These are phyloP conservation scores for Galeruca laticollis DNA, from an alignment of 2,888 invertebrate genomes.

Conservation along the genomic window DNA sequence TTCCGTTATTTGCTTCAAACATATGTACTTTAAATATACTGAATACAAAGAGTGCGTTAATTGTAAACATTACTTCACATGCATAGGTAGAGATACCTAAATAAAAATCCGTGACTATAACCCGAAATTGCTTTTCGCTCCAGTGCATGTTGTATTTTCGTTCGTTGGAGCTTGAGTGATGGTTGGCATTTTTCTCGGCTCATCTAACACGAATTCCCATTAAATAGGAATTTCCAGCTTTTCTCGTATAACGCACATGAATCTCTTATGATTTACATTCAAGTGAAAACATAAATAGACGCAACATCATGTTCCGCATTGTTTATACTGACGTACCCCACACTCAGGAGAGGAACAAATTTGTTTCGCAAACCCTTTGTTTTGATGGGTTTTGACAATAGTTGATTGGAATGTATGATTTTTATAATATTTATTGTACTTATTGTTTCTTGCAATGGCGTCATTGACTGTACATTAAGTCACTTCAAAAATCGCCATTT, in stretches of 20 bases:
- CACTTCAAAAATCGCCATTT: no score
- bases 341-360: no score
- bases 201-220: conserved; percentile 54
- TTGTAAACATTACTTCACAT: not conserved
- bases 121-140: conserved; percentile 44
- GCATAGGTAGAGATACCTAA: not conserved
- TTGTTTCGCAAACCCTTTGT: no score
- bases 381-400: no score
- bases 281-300: conserved; percentile 30
- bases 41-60: not conserved
- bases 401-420: no score
- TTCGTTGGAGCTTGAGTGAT: conserved; percentile 46
- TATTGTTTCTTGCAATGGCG: no score
- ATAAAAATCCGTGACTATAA: conserved; percentile 3
- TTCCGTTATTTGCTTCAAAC: no score
- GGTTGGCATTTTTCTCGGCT: conserved; percentile 53
- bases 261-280: conserved; percentile 49
- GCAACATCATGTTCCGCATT: conserved; percentile 28
- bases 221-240: conserved; percentile 45
- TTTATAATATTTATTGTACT: no score
- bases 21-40: not conserved
- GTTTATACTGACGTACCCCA: conserved; percentile 27
- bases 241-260: conserved; percentile 42
- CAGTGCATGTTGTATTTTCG: conserved; percentile 25
- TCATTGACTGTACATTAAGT: no score